Evolutionary conservation across 2,113 vertebrate genomes (phyloP), one percentile per base, ranked within the genome.

Genomic region (Platichthys flesus): DNA sequence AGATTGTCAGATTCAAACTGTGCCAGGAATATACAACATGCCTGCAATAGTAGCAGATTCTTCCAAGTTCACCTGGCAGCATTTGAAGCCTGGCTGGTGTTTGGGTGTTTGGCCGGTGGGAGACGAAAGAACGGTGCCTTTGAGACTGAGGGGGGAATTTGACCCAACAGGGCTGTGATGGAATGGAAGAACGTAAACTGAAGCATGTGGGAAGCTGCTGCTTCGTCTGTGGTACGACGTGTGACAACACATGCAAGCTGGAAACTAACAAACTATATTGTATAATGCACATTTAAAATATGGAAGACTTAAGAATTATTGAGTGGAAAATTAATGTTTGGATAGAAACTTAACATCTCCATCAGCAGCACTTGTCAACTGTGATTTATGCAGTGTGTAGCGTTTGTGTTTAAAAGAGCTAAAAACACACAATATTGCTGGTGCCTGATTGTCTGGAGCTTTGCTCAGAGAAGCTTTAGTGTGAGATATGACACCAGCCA

Each of bases 41-140:
- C 62, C 76, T 61, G 52, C 28, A 47, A 78, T 81, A 81, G 81
- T 70, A 71, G 73, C 64, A 69, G 61, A 81, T 63, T 79, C 21
- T 61, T 80, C 52, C 61, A 49, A 71, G 42, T 78, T 71, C 62
- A 82, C 68, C 59, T 59, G 67, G 79, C 72, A 69, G 21, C 40
- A 54, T 66, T 81, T 76, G 31, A 0, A 58, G 79, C 54, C 74
- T 74, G 63, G 60, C 51, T 12, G 37, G 62, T 40, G 31, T 1
- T 20, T 47, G 57, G 59, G 56, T 2, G 2, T 64, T 77, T 85
- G 76, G 76, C 78, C 82, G 71, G 51, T 66, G 71, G 42, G 45
- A 20, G 42, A 64, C 2, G 47, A 28, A 62, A 69, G 67, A 62
- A 24, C 47, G 68, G 37, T 57, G 68, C 45, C 71, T 58, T 35